These are phyloP conservation scores for Diarsia dahlii DNA, from an alignment of 2,888 invertebrate species.

Conservation along the genomic window DNA sequence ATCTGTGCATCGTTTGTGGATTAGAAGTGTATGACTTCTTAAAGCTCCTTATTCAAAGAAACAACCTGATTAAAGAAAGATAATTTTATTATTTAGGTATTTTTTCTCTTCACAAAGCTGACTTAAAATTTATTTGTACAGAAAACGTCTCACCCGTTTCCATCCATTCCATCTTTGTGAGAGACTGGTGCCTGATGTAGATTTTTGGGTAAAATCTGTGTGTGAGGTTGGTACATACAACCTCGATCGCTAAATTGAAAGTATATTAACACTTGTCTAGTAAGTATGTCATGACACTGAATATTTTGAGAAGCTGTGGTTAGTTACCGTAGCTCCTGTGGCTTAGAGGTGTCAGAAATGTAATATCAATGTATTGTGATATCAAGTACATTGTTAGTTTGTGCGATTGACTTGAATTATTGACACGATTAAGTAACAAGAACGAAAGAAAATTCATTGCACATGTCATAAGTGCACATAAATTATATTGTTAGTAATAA, in stretches of 20 bases:
- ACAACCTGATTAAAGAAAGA: not conserved
- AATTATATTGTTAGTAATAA: not conserved
- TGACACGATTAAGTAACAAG: too few relatives aligned
- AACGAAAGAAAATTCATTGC: not conserved
- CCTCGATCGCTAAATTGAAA: not conserved
- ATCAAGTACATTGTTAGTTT: not conserved
- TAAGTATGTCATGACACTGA: constrained; percentile 34
- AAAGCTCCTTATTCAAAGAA: not conserved
- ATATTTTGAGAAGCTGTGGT: constrained; percentile 39
- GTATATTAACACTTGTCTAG: not conserved
- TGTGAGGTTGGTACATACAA: not conserved
- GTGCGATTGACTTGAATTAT: not conserved
- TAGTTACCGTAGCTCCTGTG: constrained; percentile 41
- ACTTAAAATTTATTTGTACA: too few relatives aligned
- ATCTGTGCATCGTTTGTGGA: too few relatives aligned
- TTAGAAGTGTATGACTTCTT: too few relatives aligned
- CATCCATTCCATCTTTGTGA: too few relatives aligned
- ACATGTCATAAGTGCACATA: not conserved
- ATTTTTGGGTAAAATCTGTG: too few relatives aligned
- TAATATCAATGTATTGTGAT: constrained; percentile 15
- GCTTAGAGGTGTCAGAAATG: constrained; percentile 49
- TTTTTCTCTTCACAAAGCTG: too few relatives aligned
- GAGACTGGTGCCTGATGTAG: too few relatives aligned
- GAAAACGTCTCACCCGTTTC: too few relatives aligned
- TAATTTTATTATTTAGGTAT: too few relatives aligned